phyloP scores from a whole-genome alignment of 2,113 vertebrate genomes.

The Isurus oxyrinchus region DNA sequence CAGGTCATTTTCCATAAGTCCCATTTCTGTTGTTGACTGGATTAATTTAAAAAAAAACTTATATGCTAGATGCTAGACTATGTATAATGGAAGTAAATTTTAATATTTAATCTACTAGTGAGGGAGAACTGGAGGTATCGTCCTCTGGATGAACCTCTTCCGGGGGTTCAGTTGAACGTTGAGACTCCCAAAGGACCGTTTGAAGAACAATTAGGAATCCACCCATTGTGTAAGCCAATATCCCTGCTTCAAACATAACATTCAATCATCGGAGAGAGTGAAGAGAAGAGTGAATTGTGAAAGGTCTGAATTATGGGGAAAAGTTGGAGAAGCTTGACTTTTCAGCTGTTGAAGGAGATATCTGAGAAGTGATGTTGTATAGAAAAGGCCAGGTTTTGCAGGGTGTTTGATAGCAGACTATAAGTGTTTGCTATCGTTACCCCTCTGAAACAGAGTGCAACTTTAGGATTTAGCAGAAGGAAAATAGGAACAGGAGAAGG shows the following conservation, averaged over 20 bases:
- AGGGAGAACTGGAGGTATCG: not conserved
- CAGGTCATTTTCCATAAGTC: not conserved
- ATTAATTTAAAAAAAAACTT: not conserved
- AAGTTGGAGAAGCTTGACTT: not conserved
- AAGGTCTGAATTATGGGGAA: not conserved
- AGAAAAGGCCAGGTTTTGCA: not conserved
- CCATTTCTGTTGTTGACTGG: not conserved
- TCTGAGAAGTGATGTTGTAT: not conserved
- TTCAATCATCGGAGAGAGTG: not conserved
- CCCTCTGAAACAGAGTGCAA: not conserved
- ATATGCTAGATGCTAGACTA: not conserved
- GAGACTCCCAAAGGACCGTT: not conserved
- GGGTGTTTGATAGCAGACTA: not conserved
- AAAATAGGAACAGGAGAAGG: no score
- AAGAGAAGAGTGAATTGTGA: not conserved
- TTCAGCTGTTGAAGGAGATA: not conserved
- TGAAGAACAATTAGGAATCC: not conserved
- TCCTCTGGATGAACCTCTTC: not conserved
- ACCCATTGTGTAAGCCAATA: not conserved
- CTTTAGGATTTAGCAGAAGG: not conserved
- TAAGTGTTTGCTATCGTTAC: not conserved
- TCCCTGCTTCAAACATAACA: no score
- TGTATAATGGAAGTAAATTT: not conserved
- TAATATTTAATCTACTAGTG: not conserved
- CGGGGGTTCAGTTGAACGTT: not conserved